Percentiles rank a stretch among this genome's conserved stretches.
Evolutionary conservation across 2,113 vertebrate genomes (phyloP).

Genomic region (Ophthalmolycus amberensis): DNA sequence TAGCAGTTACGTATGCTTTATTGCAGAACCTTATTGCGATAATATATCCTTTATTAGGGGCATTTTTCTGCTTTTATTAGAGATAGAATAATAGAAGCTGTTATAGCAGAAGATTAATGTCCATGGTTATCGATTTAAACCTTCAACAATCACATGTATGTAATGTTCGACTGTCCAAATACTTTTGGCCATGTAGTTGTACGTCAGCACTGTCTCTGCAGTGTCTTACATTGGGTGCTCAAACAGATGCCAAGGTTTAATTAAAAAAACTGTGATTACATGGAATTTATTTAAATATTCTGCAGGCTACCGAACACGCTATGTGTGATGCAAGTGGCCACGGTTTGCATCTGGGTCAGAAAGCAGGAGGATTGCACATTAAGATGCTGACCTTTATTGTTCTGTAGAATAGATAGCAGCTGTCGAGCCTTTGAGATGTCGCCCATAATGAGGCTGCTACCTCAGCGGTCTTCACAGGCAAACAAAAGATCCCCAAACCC

Average conservation of each 20-base stretch:
- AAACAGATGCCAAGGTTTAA: conserved; percentile 66
- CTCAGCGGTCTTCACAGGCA: conserved; percentile 11
- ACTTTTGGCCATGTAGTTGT: background rate
- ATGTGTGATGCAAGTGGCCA: conserved; percentile 30
- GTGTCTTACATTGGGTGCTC: background rate
- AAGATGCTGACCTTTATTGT: conserved; percentile 67
- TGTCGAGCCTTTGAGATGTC: conserved; percentile 41
- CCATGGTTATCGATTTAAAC: background rate
- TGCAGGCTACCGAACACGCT: conserved; percentile 25
- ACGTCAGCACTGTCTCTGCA: too few species aligned
- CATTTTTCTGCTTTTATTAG: background rate
- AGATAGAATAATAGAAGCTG: background rate
- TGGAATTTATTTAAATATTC: conserved; percentile 50
- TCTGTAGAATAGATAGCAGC: conserved; percentile 31
- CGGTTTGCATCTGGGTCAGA: conserved; percentile 56
- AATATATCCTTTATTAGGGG: background rate
- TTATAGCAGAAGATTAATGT: background rate
- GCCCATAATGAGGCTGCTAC: conserved; percentile 48
- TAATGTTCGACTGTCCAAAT: background rate
- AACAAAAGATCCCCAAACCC: conserved; percentile 18
- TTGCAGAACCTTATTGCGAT: too few species aligned
- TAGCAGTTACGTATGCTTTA: too few species aligned
- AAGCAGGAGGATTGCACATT: conserved; percentile 37
- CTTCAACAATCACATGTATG: background rate
- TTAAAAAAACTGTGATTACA: conserved; percentile 50